Conservation (phyloP, 2,888 invertebrate genomes). For the Cartodere bifasciata region DNA sequence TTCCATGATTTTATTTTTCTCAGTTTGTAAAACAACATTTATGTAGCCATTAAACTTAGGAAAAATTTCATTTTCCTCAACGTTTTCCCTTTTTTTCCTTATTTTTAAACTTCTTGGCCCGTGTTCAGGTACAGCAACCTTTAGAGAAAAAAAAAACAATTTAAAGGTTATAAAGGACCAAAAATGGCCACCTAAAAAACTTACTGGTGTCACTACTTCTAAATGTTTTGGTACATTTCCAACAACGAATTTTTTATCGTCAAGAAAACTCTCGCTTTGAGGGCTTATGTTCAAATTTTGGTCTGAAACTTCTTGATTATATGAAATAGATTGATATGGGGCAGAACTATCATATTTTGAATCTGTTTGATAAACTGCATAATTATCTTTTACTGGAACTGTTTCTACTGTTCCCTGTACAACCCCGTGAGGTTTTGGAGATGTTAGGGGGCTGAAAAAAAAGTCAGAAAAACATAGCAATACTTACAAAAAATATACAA, state of each 20-base stretch:
- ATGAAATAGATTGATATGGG: conserved; percentile 12
- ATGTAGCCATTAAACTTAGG: conserved; percentile 1
- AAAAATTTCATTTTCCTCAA: conserved; percentile 32
- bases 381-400: conserved; percentile 17
- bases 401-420: conserved; percentile 24
- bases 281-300: conserved; percentile 12
- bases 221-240: conserved; percentile 50
- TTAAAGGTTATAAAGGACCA: too few species aligned
- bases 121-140: conserved; percentile 53
- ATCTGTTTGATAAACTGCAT: conserved; percentile 8
- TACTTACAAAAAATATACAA: too few species aligned
- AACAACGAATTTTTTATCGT: conserved; percentile 46
- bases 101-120: conserved; percentile 40
- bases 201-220: conserved; percentile 42
- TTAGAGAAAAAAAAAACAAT: too few species aligned
- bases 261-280: conserved; percentile 22
- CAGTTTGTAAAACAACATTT: background rate
- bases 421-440: too few species aligned
- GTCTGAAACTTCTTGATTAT: conserved; percentile 16
- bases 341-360: conserved; percentile 9
- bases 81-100: conserved; percentile 15
- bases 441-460: too few species aligned
- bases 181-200: too few species aligned
- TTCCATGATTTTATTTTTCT: too few species aligned
- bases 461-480: too few species aligned